Percentiles rank a stretch among this genome's conserved stretches.
Evolutionary conservation across 1,140 invertebrate genomes (phyloP).

Genomic region (Aleiodes sp.): DNA sequence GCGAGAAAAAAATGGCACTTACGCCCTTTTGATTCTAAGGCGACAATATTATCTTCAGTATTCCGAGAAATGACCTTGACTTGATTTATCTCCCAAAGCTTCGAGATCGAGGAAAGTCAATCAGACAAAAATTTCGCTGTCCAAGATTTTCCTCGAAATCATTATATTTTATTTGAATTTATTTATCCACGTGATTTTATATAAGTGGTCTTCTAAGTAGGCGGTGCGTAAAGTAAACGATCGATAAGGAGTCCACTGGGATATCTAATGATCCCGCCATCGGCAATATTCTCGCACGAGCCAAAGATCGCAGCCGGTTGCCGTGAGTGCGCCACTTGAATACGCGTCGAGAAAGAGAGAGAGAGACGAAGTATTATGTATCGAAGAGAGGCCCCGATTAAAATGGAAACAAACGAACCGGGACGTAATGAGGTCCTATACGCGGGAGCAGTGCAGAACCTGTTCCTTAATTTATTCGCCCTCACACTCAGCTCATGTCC

Average conservation of each 20-base stretch:
- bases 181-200: background rate
- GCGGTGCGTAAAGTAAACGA: constrained; percentile 15
- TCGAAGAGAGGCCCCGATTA: constrained; percentile 44
- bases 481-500: constrained; percentile 20
- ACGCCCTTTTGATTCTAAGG: no score
- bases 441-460: constrained; percentile 48
- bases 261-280: constrained; percentile 31
- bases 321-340: background rate
- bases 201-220: constrained; percentile 5
- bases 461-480: constrained; percentile 60
- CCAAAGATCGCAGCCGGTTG: background rate
- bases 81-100: background rate
- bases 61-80: background rate
- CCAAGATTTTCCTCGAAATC: constrained; percentile 2
- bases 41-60: no score
- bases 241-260: constrained; percentile 23
- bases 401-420: constrained; percentile 58
- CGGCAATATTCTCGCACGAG: constrained; percentile 31
- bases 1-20: no score
- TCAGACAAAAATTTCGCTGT: background rate
- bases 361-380: background rate
- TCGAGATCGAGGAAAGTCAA: background rate
- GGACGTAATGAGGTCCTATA: constrained; percentile 56
- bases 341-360: background rate
- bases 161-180: constrained; percentile 15